These are phyloP conservation scores for Napeogenes inachia DNA, from an alignment of 2,888 invertebrate genomes.

Conservation along the genomic window DNA sequence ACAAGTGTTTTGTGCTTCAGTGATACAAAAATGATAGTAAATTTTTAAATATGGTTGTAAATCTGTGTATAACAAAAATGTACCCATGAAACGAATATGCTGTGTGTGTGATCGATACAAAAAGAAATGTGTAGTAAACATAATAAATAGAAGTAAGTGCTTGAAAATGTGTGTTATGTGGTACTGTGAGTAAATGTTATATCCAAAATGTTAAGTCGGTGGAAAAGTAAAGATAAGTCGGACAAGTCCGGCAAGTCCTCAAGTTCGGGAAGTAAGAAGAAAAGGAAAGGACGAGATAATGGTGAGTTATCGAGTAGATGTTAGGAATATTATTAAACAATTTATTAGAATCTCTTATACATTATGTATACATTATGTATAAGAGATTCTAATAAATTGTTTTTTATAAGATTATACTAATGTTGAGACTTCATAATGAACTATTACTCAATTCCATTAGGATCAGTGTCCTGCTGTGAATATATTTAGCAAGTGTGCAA, in stretches of 20 bases:
- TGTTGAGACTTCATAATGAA: no score
- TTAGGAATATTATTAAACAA: background rate
- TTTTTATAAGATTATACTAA: no score
- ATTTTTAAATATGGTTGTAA: background rate
- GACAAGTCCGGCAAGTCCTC: slow-evolving; percentile 80
- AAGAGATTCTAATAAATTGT: no score
- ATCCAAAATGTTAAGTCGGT: slow-evolving; percentile 84
- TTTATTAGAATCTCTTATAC: no score
- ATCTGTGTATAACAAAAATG: slow-evolving; percentile 1
- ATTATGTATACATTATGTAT: no score
- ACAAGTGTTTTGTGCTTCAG: slow-evolving; percentile 1
- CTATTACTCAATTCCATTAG: no score
- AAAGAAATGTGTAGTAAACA: slow-evolving; percentile 19
- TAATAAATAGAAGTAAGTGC: slow-evolving; percentile 22
- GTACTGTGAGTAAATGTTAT: slow-evolving; percentile 20
- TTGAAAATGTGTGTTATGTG: slow-evolving; percentile 18
- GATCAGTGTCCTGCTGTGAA: no score
- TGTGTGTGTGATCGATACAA: slow-evolving; percentile 8
- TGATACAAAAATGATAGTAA: slow-evolving; percentile 3
- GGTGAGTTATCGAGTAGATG: slow-evolving; percentile 65
- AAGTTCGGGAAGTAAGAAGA: slow-evolving; percentile 83
- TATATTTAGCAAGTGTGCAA: no score
- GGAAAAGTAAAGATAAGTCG: slow-evolving; percentile 91
- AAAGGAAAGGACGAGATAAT: slow-evolving; percentile 90
- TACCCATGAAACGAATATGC: slow-evolving; percentile 4